Percentiles rank a stretch among this genome's conserved stretches.
These are phyloP conservation scores for Armadillidium nasatum DNA, from an alignment of 1,140 invertebrate genomes.

Conservation along the genomic window DNA sequence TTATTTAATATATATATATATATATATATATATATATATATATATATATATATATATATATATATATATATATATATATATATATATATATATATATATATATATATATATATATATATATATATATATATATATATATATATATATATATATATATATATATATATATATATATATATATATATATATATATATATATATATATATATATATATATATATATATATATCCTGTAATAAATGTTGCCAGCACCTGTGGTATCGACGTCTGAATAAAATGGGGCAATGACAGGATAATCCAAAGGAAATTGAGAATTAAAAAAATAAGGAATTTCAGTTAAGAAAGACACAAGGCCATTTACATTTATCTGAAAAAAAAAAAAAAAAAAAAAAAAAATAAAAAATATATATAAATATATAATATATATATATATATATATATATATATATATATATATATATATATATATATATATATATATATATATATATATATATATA, in stretches of 20 bases:
- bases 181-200: constrained; percentile 21
- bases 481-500: no score
- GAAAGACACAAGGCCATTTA: constrained; percentile 87
- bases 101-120: no score
- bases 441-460: neutral
- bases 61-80: no score
- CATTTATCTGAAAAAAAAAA: no score
- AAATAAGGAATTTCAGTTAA: constrained; percentile 75
- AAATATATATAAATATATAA: neutral
- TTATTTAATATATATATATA: no score
- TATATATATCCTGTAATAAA: constrained; percentile 63
- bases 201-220: constrained; percentile 28
- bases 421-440: constrained; percentile 6
- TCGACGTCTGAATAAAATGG: constrained; percentile 89
- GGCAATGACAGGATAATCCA: constrained; percentile 83
- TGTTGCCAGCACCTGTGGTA: constrained; percentile 63
- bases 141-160: constrained; percentile 5
- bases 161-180: constrained; percentile 18
- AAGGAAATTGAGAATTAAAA: constrained; percentile 80
- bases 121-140: neutral
- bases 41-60: no score
- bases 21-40: no score
- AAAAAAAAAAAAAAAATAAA: constrained; percentile 60
- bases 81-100: no score
- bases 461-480: neutral